A percentile compares a stretch with the other conserved stretches of the same genome.
phyloP scores from a whole-genome alignment of 2,113 vertebrate genomes.

The Carassius gibelio region DNA sequence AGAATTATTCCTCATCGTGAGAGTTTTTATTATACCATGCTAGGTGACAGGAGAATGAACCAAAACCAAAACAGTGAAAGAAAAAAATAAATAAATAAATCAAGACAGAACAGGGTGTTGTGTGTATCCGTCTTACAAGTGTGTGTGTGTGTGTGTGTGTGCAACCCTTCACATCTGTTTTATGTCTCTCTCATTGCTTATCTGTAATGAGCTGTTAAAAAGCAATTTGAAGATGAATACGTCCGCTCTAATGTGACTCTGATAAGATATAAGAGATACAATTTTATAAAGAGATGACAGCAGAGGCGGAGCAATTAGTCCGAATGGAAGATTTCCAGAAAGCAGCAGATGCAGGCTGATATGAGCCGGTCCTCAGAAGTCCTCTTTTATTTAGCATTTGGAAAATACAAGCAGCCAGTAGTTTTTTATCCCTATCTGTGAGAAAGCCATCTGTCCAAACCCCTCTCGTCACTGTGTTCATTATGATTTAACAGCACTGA shows the following conservation, averaged over 20 bases:
- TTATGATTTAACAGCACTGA: not conserved
- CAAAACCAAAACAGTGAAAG: no score
- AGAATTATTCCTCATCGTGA: no score
- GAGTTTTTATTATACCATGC: no score
- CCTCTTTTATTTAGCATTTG: not conserved
- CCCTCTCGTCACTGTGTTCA: not conserved
- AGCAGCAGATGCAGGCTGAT: not conserved
- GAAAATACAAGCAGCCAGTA: not conserved
- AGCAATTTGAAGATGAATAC: not conserved
- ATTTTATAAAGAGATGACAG: not conserved
- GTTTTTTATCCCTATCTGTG: not conserved
- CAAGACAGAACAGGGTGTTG: not conserved
- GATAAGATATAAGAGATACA: not conserved
- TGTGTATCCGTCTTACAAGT: not conserved
- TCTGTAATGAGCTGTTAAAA: conserved; percentile 5
- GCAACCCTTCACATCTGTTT: not conserved
- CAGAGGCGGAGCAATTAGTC: conserved; percentile 11
- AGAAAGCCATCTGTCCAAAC: conserved; percentile 16
- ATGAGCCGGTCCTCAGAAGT: not conserved
- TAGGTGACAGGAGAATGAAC: no score
- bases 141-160: no score
- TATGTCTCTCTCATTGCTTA: conserved; percentile 1
- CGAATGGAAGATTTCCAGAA: not conserved
- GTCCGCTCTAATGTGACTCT: not conserved
- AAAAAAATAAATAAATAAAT: not conserved